phyloP scores from a whole-genome alignment of 2,113 vertebrate genomes.

The Pelvicachromis taeniatus region DNA sequence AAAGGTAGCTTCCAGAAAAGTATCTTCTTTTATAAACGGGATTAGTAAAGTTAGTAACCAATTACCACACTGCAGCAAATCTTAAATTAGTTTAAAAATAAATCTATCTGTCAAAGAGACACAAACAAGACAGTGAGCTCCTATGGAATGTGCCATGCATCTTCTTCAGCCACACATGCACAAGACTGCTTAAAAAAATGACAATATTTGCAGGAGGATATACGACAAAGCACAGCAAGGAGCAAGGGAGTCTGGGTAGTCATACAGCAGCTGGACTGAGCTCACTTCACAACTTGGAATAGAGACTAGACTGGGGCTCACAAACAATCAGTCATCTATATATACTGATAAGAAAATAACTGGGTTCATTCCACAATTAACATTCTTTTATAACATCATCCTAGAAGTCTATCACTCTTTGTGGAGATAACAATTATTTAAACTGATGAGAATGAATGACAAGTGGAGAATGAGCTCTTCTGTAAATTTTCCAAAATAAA shows the following conservation, averaged over 20 bases:
- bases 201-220: background rate
- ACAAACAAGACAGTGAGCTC: background rate
- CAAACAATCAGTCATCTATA: background rate
- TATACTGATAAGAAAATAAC: background rate
- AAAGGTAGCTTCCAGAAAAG: background rate
- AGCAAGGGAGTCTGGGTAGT: constrained; percentile 71
- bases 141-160: constrained; percentile 14
- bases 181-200: background rate
- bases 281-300: constrained; percentile 7
- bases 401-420: background rate
- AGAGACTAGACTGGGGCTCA: constrained; percentile 7
- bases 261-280: constrained; percentile 40
- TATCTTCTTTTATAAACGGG: background rate
- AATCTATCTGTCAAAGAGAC: background rate
- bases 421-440: background rate
- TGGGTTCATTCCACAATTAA: background rate
- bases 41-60: background rate
- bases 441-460: constrained; percentile 10
- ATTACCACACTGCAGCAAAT: background rate
- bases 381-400: background rate
- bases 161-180: constrained; percentile 34
- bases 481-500: background rate
- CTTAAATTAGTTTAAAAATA: background rate
- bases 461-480: background rate
- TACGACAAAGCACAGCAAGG: constrained; percentile 5